Conservation (phyloP, 2,113 vertebrate genomes). For the Panthera tigris region DNA sequence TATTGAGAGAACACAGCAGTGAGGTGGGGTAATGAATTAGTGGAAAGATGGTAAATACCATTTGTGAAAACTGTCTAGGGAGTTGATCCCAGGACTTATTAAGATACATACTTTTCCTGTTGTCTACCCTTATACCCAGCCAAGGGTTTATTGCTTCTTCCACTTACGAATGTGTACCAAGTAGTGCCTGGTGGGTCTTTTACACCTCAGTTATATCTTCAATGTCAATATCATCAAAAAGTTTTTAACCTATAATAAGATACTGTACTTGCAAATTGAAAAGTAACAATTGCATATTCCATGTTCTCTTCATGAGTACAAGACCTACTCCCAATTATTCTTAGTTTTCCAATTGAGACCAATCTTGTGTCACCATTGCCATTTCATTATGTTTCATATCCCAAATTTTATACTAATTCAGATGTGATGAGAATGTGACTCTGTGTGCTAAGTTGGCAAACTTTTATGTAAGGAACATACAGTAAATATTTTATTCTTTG, state of each 20-base stretch:
- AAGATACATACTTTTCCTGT: background rate
- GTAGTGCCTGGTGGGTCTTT: background rate
- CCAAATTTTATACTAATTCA: background rate
- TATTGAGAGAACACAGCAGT: background rate
- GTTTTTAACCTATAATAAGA: background rate
- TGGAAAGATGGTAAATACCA: background rate
- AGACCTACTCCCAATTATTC: background rate
- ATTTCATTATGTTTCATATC: background rate
- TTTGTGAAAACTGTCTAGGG: background rate
- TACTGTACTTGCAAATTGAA: background rate
- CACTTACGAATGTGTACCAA: background rate
- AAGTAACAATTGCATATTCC: background rate
- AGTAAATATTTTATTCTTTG: background rate
- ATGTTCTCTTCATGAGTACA: background rate
- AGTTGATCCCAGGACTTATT: background rate
- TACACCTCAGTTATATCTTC: background rate
- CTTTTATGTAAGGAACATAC: background rate
- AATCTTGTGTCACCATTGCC: background rate
- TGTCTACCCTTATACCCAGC: background rate
- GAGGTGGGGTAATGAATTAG: background rate
- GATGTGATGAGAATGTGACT: background rate
- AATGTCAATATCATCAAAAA: background rate
- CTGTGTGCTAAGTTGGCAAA: background rate
- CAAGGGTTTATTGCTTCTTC: background rate
- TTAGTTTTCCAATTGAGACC: background rate